Evolutionary conservation across 2,888 invertebrate genomes (phyloP).

Genomic region (Andrena fulva): DNA sequence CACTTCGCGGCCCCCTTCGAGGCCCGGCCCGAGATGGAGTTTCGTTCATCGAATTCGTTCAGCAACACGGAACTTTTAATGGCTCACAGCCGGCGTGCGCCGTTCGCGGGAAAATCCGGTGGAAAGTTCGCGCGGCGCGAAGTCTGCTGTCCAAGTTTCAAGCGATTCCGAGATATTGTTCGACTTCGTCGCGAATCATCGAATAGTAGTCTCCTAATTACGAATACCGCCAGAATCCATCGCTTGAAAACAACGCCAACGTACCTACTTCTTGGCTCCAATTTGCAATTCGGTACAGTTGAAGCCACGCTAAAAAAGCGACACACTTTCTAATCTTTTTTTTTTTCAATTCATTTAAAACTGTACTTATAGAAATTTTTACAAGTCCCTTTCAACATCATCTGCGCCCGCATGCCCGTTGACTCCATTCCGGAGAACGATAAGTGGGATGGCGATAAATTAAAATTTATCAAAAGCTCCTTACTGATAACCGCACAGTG

Average conservation of each 20-base stretch:
- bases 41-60: slow-evolving; percentile 68
- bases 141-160: slow-evolving; percentile 56
- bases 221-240: not conserved
- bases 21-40: slow-evolving; percentile 52
- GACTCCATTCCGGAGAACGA: too few relatives aligned
- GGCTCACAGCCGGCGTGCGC: slow-evolving; percentile 51
- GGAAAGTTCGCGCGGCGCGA: slow-evolving; percentile 49
- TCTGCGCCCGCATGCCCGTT: too few relatives aligned
- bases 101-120: slow-evolving; percentile 54
- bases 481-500: too few relatives aligned
- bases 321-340: too few relatives aligned
- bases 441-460: too few relatives aligned
- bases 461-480: too few relatives aligned
- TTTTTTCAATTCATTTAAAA: too few relatives aligned
- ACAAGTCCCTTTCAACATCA: too few relatives aligned
- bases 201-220: slow-evolving; percentile 37
- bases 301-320: too few relatives aligned
- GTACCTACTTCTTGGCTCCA: not conserved
- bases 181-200: slow-evolving; percentile 43
- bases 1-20: slow-evolving; percentile 57
- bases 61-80: slow-evolving; percentile 72
- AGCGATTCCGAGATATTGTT: slow-evolving; percentile 67
- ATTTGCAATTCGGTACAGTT: too few relatives aligned
- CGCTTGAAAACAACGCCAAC: not conserved
- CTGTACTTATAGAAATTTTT: too few relatives aligned